Evolutionary conservation across 2,113 vertebrate genomes (phyloP).

Genomic region (Seriola rivoliana): DNA sequence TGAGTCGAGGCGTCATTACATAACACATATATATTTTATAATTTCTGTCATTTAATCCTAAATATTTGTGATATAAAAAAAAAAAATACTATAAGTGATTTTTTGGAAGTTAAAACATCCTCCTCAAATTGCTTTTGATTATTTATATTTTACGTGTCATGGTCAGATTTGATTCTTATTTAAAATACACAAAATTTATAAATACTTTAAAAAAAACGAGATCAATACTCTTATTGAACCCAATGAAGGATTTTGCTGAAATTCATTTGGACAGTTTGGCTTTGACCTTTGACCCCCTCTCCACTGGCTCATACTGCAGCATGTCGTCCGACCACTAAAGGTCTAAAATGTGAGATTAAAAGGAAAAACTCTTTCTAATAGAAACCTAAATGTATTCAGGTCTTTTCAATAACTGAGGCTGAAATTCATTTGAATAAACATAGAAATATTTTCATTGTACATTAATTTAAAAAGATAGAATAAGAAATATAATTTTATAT

Average conservation of each 20-base stretch:
- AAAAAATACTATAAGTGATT: background rate
- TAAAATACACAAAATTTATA: background rate
- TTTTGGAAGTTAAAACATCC: background rate
- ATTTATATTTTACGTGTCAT: background rate
- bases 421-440: background rate
- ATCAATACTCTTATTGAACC: too few species aligned
- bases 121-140: background rate
- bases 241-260: background rate
- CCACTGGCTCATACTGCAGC: accelerated
- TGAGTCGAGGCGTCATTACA: background rate
- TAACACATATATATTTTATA: background rate
- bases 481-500: background rate
- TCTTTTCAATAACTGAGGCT: background rate
- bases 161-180: background rate
- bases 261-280: background rate
- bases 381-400: background rate
- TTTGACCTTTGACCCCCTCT: slow-evolving; percentile 49
- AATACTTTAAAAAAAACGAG: background rate
- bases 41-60: background rate
- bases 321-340: background rate
- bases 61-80: background rate
- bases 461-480: background rate
- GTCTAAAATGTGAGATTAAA: background rate
- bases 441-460: background rate
- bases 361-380: background rate